A percentile compares a stretch with the other conserved stretches of the same genome.
phyloP scores from a whole-genome alignment of 1,140 invertebrate species.

The Procambarus clarkii region DNA sequence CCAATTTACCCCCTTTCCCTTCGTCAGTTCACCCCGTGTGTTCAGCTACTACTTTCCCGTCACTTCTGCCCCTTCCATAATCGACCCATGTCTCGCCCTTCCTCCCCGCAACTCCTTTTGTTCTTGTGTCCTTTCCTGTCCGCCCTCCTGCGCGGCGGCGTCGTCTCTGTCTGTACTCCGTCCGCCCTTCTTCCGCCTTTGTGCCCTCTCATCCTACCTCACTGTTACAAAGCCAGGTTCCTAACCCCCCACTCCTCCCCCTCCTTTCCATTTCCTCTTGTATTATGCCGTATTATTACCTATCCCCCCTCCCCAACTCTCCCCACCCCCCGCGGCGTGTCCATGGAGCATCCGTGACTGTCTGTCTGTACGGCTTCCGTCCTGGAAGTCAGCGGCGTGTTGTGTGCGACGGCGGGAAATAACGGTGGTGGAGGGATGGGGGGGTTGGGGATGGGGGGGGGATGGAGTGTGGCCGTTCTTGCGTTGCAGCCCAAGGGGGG shows the following conservation, averaged over 20 bases:
- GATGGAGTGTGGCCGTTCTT: no score
- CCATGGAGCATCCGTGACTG: background rate
- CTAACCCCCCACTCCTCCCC: background rate
- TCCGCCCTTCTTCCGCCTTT: background rate
- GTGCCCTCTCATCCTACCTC: background rate
- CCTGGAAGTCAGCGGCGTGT: background rate
- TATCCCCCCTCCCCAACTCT: background rate
- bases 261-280: background rate
- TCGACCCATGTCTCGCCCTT: background rate
- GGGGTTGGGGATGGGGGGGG: no score
- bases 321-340: background rate
- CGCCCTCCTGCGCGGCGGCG: background rate
- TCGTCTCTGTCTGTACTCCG: background rate
- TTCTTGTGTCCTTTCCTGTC: no score
- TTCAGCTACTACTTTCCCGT: no score
- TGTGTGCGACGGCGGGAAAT: no score
- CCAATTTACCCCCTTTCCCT: no score
- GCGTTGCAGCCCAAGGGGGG: no score
- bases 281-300: background rate
- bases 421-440: no score
- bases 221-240: conserved; percentile 2
- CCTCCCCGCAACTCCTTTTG: background rate
- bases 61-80: background rate
- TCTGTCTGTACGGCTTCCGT: conserved; percentile 5
- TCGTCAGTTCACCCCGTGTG: no score